A percentile compares a stretch with the other conserved stretches of the same genome.
Conservation (phyloP, 53 echinoderm and acorn worm species). For the Paracentrotus lividus region DNA sequence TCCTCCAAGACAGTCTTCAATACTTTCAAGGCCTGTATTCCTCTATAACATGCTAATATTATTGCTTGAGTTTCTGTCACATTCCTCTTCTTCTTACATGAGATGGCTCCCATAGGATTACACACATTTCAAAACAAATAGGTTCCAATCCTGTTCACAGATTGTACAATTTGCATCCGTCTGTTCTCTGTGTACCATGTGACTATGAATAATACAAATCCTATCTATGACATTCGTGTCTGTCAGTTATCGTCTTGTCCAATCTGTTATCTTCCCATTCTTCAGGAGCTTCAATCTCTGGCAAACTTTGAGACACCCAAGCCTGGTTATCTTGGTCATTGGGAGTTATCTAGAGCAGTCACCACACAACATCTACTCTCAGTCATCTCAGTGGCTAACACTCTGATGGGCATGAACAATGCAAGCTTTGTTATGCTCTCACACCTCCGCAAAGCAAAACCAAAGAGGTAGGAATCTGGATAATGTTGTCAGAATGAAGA, state of each 20-base stretch:
- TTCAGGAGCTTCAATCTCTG: conserved; percentile 48
- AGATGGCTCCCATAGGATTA: too few species aligned
- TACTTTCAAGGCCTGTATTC: too few species aligned
- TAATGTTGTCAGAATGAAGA: too few species aligned
- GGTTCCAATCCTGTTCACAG: too few species aligned
- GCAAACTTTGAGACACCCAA: conserved; percentile 68
- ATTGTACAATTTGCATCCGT: too few species aligned
- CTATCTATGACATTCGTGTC: not conserved
- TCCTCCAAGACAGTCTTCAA: too few species aligned
- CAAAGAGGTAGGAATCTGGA: conserved; percentile 77
- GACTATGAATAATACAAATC: too few species aligned
- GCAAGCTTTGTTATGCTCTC: conserved; percentile 97
- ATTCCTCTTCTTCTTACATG: too few species aligned
- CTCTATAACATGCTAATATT: too few species aligned
- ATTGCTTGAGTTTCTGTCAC: too few species aligned
- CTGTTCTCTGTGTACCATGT: too few species aligned
- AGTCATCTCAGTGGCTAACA: conserved; percentile 96
- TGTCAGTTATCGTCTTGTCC: not conserved
- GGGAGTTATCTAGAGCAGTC: conserved; percentile 95
- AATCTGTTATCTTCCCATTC: not conserved
- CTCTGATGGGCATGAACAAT: conserved; percentile 98
- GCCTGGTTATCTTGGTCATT: conserved; percentile 91
- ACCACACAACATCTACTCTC: conserved; percentile 98
- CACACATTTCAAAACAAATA: too few species aligned
- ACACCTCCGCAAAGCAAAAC: conserved; percentile 86